Conservation (phyloP, 1,140 invertebrate species). For the Diabrotica virgifera region DNA sequence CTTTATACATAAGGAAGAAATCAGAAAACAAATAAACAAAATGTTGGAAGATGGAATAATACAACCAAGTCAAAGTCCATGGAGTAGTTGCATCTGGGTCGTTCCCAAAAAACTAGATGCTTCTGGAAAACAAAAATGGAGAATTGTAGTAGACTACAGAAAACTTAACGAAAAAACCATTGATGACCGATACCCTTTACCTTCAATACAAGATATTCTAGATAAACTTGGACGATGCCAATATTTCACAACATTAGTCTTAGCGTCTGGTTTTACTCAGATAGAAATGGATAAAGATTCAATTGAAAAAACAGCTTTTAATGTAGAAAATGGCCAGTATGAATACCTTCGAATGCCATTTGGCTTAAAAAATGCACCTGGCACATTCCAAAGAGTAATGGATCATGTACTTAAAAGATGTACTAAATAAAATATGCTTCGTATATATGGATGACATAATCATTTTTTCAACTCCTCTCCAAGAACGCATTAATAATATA, state of each 20-base stretch:
- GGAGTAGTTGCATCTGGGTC: too few relatives aligned
- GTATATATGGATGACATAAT: conserved; percentile 46
- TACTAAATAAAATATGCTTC: conserved; percentile 25
- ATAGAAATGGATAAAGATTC: conserved; percentile 45
- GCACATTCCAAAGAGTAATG: conserved; percentile 6
- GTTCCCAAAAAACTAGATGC: too few relatives aligned
- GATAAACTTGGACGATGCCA: conserved; percentile 43
- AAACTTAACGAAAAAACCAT: conserved; percentile 7
- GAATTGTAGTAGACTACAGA: too few relatives aligned
- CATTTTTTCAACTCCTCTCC: conserved; percentile 14
- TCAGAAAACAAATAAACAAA: too few relatives aligned
- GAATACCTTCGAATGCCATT: conserved; percentile 35
- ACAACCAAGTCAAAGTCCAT: too few relatives aligned
- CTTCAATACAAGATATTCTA: conserved; percentile 50
- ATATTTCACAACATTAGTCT: conserved; percentile 51
- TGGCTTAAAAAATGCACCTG: conserved; percentile 1
- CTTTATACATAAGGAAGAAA: too few relatives aligned
- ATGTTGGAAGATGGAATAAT: too few relatives aligned
- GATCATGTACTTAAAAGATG: conserved; percentile 17
- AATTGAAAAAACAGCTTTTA: conserved; percentile 50
- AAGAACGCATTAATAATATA: conserved; percentile 10
- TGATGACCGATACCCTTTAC: conserved; percentile 37
- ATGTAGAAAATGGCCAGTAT: conserved; percentile 35
- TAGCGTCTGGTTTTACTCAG: conserved; percentile 47
- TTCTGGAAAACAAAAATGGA: too few relatives aligned